Base-by-base conservation (phyloP, 2,113 vertebrate species). In the Cyphomyrus discorhynchus region DNA sequence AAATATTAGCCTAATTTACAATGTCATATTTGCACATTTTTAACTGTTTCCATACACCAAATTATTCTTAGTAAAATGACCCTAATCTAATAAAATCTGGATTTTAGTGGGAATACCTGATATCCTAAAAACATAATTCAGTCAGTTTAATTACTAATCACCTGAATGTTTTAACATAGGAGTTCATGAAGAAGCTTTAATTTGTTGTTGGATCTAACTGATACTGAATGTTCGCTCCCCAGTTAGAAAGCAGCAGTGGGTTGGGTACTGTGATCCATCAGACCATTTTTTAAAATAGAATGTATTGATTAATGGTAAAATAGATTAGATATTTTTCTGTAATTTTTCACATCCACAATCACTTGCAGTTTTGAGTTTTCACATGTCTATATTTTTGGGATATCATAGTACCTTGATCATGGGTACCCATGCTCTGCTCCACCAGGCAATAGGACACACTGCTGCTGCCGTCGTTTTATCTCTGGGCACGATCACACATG, bases 1-100 rank as follows among this genome's bases (percentile, higher is more conserved):
- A 46, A n/a, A 49, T 88, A 27, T 47, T 82, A 15, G 19, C 52
- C 47, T 88, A 88, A 88, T 88, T 70, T 50, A 45, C 31, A 83
- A 39, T 53, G 27, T 56, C 11, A 53, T 87, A 53, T 24, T 53
- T 83, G 31, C 3, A 24, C 9, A 53, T 53, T 87, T 56, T 87
- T 56, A 87, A 56, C 85, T 42, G 17, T 87, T 87, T 53, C 49
- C 27, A 17, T 35, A 19, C 49, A 87, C 24, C 17, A 56, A 53
- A 87, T 31, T 35, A 35, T 53, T 35, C 27, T 47, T 27, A 50
- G 46, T 50, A 49, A n/a, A 47, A 86, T 50, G 5, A 27, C 39
- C 74, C 13, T 86, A 86, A 85, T 50, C 47, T 50, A 47, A 70
- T 70, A 70, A 21, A 46, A 83, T 45, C 46, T 21, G 80, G 1